Evolutionary conservation across 2,113 vertebrate species (phyloP), one percentile per base, ranked within the genome.

Genomic region (Onychostoma macrolepis): DNA sequence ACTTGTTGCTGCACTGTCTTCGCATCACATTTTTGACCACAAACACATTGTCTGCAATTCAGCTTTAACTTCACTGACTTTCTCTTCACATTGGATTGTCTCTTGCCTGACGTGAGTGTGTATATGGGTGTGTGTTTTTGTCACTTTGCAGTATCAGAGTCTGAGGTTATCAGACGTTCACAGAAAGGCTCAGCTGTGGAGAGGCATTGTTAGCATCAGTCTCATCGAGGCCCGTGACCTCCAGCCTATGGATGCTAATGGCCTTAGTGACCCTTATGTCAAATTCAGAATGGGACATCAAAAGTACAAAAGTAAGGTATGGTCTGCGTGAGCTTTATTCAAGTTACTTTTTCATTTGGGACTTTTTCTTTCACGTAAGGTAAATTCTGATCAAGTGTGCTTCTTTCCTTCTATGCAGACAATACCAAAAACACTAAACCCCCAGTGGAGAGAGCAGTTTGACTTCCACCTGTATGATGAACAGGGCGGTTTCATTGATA

Each of bases 301-400:
- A 92, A 99, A 99, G 74, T 99, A 99, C 93, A 99, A 97, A 92
- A 99, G 97, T 95, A 99, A 99, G 97, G 98, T 99, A 94, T 58
- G 61, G 48, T 53, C 80, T n/a, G 36, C 53, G n/a, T 15, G 53
- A 71, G 28, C 30, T 56, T 24, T 36, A 33, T 74, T 77, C 48
- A 65, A 77, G 11, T 63, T 13, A 33, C n/a, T 82, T 30, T 13
- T 45, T 56, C 24, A 58, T 72, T 50, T 80, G 9, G 3, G 61
- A 17, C 10, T 50, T 63, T 43, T 13, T 43, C 11, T 83, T 61
- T 56, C 69, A 19, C 2, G 15, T 12, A 30, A 78, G 17, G 28
- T 19, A 21, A 19, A 78, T 30, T 21, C 76, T 78, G 48, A 78
- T 53, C 8, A 4, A 78, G 13, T 45, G 1, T 28, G 7, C n/a